phyloP scores from a whole-genome alignment of 2,797 vertebrate species.

The Megaceryle alcyon region DNA sequence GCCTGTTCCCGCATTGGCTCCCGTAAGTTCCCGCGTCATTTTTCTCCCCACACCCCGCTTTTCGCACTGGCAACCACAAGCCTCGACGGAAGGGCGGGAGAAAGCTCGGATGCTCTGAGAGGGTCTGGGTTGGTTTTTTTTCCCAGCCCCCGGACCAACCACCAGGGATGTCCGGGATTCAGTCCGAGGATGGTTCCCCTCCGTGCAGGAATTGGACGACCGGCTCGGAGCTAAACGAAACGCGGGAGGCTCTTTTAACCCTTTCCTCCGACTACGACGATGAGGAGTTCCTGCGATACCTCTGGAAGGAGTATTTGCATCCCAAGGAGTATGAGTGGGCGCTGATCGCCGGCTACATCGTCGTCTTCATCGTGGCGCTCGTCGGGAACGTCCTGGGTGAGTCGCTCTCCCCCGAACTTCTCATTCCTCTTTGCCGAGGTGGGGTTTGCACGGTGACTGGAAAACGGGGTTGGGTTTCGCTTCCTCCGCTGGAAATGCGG shows the following conservation, averaged over 20 bases:
- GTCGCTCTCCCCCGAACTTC: slow-evolving; percentile 64
- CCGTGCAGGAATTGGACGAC: slow-evolving; percentile 82
- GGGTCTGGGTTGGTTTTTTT: neutral
- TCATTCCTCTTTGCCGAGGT: neutral
- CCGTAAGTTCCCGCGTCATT: slow-evolving; percentile 77
- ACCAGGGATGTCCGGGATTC: slow-evolving; percentile 83
- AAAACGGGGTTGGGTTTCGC: neutral
- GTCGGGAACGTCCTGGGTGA: slow-evolving; percentile 94
- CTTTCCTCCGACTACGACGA: slow-evolving; percentile 88
- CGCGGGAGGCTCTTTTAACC: slow-evolving; percentile 73
- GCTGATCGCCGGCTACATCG: slow-evolving; percentile 91
- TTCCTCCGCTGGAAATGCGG: neutral
- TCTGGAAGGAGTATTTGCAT: slow-evolving; percentile 94
- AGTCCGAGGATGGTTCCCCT: slow-evolving; percentile 66
- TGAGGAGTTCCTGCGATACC: slow-evolving; percentile 91
- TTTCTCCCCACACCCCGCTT: slow-evolving; percentile 60
- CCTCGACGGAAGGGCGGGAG: slow-evolving; percentile 50
- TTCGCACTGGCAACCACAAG: slow-evolving; percentile 40
- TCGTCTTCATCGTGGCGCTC: slow-evolving; percentile 93
- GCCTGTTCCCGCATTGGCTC: slow-evolving; percentile 71
- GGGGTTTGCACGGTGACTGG: neutral
- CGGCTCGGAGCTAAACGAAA: slow-evolving; percentile 79
- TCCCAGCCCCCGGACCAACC: neutral
- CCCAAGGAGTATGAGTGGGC: slow-evolving; percentile 97
- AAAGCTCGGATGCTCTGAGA: slow-evolving; percentile 57